Base-by-base conservation (phyloP, 2,888 invertebrate genomes). In the Nasonovia ribisnigri region DNA sequence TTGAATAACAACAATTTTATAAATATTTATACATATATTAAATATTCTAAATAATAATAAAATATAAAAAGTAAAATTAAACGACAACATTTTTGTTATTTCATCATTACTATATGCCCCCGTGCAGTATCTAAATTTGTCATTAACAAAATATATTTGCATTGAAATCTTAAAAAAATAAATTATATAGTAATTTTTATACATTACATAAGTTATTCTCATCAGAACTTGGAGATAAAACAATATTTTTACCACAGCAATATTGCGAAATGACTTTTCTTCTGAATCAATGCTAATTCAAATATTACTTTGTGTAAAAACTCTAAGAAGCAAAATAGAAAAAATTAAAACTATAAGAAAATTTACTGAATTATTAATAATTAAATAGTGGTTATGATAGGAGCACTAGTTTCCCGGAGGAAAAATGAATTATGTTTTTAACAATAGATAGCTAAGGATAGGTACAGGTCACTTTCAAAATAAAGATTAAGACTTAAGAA, bases 271-370 rank as follows among this genome's bases (percentile, higher is more conserved):
- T 46, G 26, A 86, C 86, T 86, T 86, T 29, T 86, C 46, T 29
- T 86, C 46, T 86, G 86, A 86, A 86, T 86, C 24, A 43, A 46
- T 86, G 46, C 29, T 86, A 46, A 43, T 46, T 86, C 46, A 86
- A 86, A 43, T 86, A 86, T 86, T 26, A 86, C 26, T 46, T 86
- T 46, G 46, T 46, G 46, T 84, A 43, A 86, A 86, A 86, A 43
- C 86, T 26, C 46, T 86, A 86, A 86, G 29, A 46, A 46, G 11
- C 8, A 11, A 36, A 77, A n/a, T 29, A n/a, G 29, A n/a, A 77
- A 77, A 77, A 77, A 77, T 77, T 77, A 36, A 77, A 77, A 77
- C 77, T 77, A n/a, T n/a, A 77, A 77, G 10, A 77, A 8, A 77
- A 77, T 77, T 36, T n/a, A 2, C 77, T 77, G 77, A 77, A 77